Evolutionary conservation across 2,113 vertebrate species (phyloP).

Genomic region (Plecotus auritus): DNA sequence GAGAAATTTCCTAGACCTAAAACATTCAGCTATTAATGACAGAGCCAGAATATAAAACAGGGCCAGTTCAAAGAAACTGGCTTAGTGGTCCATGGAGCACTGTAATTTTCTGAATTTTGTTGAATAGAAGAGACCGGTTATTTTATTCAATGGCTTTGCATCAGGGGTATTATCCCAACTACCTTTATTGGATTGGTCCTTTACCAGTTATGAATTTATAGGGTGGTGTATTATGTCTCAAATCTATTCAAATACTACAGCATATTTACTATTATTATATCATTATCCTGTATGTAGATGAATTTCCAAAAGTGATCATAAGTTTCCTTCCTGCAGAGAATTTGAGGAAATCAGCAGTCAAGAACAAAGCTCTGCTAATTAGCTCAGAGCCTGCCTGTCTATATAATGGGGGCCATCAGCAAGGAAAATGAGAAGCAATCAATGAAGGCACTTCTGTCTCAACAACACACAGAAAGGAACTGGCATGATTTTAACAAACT

Average conservation of each 20-base stretch:
- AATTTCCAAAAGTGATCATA: conserved; percentile 51
- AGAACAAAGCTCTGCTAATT: conserved; percentile 77
- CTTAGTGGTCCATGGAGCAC: neutral
- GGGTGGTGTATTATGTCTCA: neutral
- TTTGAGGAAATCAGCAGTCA: conserved; percentile 66
- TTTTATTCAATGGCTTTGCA: neutral
- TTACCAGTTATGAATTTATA: conserved; percentile 25
- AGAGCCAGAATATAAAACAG: neutral
- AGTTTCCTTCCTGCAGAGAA: conserved; percentile 70
- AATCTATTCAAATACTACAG: conserved; percentile 35
- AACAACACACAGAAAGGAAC: conserved; percentile 55
- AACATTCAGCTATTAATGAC: neutral
- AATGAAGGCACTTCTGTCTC: conserved; percentile 65
- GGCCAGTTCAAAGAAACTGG: neutral
- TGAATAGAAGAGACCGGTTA: neutral
- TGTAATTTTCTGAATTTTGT: neutral
- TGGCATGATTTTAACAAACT: conserved; percentile 66
- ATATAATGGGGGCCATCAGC: conserved; percentile 67
- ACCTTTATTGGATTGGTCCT: neutral
- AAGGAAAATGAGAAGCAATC: conserved; percentile 74
- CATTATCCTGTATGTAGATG: conserved; percentile 43
- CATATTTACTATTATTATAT: conserved; percentile 57
- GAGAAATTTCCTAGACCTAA: neutral
- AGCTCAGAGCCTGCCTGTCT: conserved; percentile 67
- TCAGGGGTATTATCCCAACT: neutral